Evolutionary conservation across 2,888 invertebrate genomes (phyloP).

Genomic region (Aromia moschata): DNA sequence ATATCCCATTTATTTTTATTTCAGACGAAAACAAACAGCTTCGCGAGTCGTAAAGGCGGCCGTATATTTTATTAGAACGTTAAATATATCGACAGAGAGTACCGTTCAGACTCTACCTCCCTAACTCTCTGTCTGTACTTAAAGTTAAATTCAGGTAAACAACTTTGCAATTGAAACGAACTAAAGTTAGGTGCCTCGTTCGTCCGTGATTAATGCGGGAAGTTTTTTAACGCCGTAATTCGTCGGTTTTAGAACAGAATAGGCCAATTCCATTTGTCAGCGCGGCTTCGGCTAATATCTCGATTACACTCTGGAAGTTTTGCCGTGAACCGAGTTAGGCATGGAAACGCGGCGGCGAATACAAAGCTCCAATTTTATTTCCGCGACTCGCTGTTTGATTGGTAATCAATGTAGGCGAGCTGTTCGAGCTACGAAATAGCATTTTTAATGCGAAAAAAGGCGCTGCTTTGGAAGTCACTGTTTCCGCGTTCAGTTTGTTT

Average conservation of each 20-base stretch:
- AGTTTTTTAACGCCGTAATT: conserved; percentile 1
- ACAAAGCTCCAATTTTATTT: too few species aligned
- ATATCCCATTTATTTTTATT: too few species aligned
- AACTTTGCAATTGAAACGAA: conserved; percentile 16
- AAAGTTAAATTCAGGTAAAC: conserved; percentile 20
- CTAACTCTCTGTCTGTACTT: not conserved
- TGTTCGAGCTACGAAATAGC: too few species aligned
- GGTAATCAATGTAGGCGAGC: too few species aligned
- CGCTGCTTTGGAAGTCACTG: too few species aligned
- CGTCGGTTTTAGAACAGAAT: conserved; percentile 3
- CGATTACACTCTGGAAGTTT: conserved; percentile 18
- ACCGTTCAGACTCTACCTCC: not conserved
- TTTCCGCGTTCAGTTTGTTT: too few species aligned
- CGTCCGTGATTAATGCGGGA: conserved; percentile 9
- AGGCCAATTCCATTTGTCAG: conserved; percentile 24
- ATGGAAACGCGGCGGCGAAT: too few species aligned
- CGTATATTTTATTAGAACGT: conserved; percentile 13
- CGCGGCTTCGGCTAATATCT: conserved; percentile 11
- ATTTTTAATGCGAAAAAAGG: too few species aligned
- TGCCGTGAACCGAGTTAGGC: not conserved
- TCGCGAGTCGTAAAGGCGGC: not conserved
- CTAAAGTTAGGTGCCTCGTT: conserved; percentile 8
- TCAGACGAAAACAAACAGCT: not conserved
- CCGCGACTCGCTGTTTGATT: too few species aligned
- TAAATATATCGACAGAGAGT: conserved; percentile 4